These are phyloP conservation scores for Chrysomela aeneicollis DNA, from an alignment of 2,888 invertebrate species.

Conservation along the genomic window DNA sequence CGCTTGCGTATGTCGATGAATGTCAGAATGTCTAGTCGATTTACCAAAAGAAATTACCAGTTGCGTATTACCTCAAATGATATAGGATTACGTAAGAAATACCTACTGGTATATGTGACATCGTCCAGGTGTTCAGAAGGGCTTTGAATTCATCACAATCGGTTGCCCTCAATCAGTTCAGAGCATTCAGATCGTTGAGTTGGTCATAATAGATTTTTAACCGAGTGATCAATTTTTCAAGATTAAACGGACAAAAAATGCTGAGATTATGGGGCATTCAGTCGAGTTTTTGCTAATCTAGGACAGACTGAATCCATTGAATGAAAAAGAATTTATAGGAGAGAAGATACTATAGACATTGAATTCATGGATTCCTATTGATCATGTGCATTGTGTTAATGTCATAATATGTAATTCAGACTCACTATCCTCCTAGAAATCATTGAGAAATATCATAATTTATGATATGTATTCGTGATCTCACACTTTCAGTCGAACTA, in stretches of 20 bases:
- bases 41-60: background rate
- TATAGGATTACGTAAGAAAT: background rate
- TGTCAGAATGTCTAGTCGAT: too few relatives aligned
- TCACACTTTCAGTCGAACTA: too few relatives aligned
- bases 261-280: conserved; percentile 13
- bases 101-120: conserved; percentile 26
- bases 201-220: conserved; percentile 22
- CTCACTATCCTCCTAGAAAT: too few relatives aligned
- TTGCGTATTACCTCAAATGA: too few relatives aligned
- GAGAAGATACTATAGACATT: background rate
- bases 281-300: background rate
- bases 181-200: conserved; percentile 20
- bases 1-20: too few relatives aligned
- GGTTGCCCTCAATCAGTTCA: conserved; percentile 18
- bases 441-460: too few relatives aligned
- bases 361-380: background rate
- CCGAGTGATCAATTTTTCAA: conserved; percentile 20
- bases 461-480: too few relatives aligned
- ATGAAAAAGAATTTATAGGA: background rate
- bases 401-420: too few relatives aligned
- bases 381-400: too few relatives aligned
- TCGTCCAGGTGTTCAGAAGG: conserved; percentile 28
- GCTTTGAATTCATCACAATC: conserved; percentile 21
- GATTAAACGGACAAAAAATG: conserved; percentile 21
- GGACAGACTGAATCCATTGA: background rate